Conservation (phyloP, 2,113 vertebrate genomes). For the Anthoscopus minutus region DNA sequence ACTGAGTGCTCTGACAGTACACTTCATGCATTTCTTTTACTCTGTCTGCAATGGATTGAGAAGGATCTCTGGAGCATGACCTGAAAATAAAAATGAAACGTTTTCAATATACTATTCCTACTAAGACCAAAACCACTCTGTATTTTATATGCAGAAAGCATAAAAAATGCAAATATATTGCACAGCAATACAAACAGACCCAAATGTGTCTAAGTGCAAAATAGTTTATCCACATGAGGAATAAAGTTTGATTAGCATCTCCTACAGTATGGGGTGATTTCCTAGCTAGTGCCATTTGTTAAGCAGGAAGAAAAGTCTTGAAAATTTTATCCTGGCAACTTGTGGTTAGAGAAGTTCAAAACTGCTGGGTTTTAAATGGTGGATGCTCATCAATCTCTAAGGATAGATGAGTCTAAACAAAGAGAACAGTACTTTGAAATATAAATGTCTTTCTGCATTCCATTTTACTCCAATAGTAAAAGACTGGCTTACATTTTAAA, state of each 20-base stretch:
- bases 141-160: background rate
- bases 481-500: background rate
- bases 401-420: background rate
- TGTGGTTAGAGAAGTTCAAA: background rate
- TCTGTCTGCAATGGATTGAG: slow-evolving; percentile 78
- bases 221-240: background rate
- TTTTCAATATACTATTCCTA: background rate
- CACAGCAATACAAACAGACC: background rate
- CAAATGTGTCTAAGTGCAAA: background rate
- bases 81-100: slow-evolving; percentile 60
- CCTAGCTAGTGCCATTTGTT: background rate
- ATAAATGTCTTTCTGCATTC: background rate
- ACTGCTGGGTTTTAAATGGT: background rate
- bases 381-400: background rate
- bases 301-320: background rate
- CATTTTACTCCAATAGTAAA: background rate
- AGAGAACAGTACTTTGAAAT: background rate
- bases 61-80: slow-evolving; percentile 86
- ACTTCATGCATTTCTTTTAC: slow-evolving; percentile 85
- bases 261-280: background rate
- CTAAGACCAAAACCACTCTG: fast-evolving
- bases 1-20: slow-evolving; percentile 74
- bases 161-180: background rate
- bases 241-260: background rate
- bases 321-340: background rate